Conservation (phyloP, 1,140 invertebrate genomes). For the Orussus abietinus region DNA sequence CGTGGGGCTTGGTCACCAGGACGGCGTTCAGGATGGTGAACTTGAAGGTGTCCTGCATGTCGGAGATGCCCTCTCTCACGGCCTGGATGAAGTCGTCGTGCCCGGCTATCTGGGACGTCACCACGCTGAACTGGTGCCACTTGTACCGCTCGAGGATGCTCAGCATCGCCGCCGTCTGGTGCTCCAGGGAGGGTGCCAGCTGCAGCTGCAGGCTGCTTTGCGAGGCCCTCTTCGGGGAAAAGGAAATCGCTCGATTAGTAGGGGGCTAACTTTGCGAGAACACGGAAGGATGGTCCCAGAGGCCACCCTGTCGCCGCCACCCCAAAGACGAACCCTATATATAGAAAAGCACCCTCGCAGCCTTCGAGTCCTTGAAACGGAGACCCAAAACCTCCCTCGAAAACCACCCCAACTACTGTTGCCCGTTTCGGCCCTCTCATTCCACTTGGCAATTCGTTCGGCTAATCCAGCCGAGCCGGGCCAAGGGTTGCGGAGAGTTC, state of each 20-base stretch:
- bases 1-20: slow-evolving; percentile 66
- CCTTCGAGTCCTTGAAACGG: no score
- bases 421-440: no score
- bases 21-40: slow-evolving; percentile 83
- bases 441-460: no score
- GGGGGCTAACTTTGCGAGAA: neutral
- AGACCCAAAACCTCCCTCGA: no score
- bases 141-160: slow-evolving; percentile 91
- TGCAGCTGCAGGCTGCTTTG: slow-evolving; percentile 83
- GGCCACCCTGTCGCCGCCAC: no score
- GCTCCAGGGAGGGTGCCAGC: slow-evolving; percentile 88
- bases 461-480: no score
- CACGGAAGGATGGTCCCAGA: no score
- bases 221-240: slow-evolving; percentile 66
- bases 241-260: slow-evolving; percentile 3
- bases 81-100: slow-evolving; percentile 94
- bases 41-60: slow-evolving; percentile 83
- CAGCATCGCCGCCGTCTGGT: slow-evolving; percentile 90
- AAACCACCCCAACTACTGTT: no score
- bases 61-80: slow-evolving; percentile 78
- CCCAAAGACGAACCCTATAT: no score
- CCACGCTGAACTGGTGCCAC: slow-evolving; percentile 93
- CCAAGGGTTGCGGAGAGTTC: no score
- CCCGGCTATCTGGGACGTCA: slow-evolving; percentile 89
- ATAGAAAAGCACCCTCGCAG: no score